phyloP scores from a whole-genome alignment of 1,140 invertebrate species.

The Drosophila eugracilis region DNA sequence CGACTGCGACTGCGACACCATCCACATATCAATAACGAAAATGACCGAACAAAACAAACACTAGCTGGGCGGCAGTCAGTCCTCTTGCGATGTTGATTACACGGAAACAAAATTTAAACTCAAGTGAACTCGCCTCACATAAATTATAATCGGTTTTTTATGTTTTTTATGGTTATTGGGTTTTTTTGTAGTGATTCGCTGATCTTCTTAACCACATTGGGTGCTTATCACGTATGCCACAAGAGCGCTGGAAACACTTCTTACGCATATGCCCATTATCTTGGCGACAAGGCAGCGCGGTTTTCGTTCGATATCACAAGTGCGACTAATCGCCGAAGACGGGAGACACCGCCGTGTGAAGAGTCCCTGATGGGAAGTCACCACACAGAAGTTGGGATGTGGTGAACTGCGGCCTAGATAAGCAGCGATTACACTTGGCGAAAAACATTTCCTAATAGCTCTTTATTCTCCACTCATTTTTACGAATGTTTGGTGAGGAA shows the following conservation, averaged over 20 bases:
- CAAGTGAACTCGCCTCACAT: slow-evolving; percentile 8
- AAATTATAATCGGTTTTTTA: slow-evolving; percentile 12
- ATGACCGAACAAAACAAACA: slow-evolving; percentile 24
- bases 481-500: slow-evolving; percentile 34
- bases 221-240: slow-evolving; percentile 35
- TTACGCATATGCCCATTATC: slow-evolving; percentile 15
- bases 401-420: slow-evolving; percentile 23
- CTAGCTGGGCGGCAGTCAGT: too few species aligned
- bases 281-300: slow-evolving; percentile 13
- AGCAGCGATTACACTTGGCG: slow-evolving; percentile 24
- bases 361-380: slow-evolving; percentile 13
- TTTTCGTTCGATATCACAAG: slow-evolving; percentile 21
- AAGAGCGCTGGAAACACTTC: slow-evolving; percentile 4
- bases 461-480: not conserved
- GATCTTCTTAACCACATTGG: slow-evolving; percentile 2
- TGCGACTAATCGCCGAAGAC: slow-evolving; percentile 22
- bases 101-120: slow-evolving; percentile 20
- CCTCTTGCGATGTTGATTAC: not conserved
- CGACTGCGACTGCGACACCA: slow-evolving; percentile 14
- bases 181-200: slow-evolving; percentile 13
- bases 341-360: slow-evolving; percentile 13
- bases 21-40: slow-evolving; percentile 36
- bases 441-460: slow-evolving; percentile 22
- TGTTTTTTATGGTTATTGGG: slow-evolving; percentile 8
- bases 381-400: slow-evolving; percentile 9